Evolutionary conservation across 2,113 vertebrate genomes (phyloP), one percentile per base, ranked within the genome.

Genomic region (Caloenas nicobarica): DNA sequence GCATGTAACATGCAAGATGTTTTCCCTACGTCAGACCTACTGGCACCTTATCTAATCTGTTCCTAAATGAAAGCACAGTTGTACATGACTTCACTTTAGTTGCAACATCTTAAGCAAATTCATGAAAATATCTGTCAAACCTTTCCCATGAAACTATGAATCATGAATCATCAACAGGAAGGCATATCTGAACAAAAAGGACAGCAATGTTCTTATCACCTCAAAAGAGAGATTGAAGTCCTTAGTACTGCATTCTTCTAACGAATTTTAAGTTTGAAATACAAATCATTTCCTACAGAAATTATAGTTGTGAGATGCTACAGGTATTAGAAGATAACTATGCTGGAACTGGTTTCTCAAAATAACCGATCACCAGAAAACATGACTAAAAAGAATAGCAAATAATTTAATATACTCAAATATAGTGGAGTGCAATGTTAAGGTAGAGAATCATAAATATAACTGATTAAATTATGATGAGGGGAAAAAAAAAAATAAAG

Each of bases 41-140:
- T 83, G 51, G 86, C 92, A 96, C 95, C 94, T 98, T 97, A 97
- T 97, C 96, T 97, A 97, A 97, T 97, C 96, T 97, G 88, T 71
- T 96, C 87, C 72, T 91, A 96, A 96, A 96, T 36, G 95, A 86
- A 88, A 96, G 92, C 68, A 88, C 23, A 61, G 89, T 96, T 96
- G 73, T 94, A 98, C 91, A 96, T 85, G 50, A 83, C 90, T 96
- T 95, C 93, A 22, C 71, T 94, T 97, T 66, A 91, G 77, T 95
- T 95, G 87, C 92, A 96, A 93, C 91, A 97, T 97, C 95, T 97
- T 92, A 93, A 42, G 88, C 44, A 94, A 95, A 97, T 92, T 3
- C 7, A 94, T 93, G 95, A 95, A 98, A 97, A 95, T 96, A 82
- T 90, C 93, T 91, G 66, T 81, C 79, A 77, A 88, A 66, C 54